These are phyloP conservation scores for Sphecodes monilicornis DNA, from an alignment of 2,888 invertebrate genomes.

Conservation along the genomic window DNA sequence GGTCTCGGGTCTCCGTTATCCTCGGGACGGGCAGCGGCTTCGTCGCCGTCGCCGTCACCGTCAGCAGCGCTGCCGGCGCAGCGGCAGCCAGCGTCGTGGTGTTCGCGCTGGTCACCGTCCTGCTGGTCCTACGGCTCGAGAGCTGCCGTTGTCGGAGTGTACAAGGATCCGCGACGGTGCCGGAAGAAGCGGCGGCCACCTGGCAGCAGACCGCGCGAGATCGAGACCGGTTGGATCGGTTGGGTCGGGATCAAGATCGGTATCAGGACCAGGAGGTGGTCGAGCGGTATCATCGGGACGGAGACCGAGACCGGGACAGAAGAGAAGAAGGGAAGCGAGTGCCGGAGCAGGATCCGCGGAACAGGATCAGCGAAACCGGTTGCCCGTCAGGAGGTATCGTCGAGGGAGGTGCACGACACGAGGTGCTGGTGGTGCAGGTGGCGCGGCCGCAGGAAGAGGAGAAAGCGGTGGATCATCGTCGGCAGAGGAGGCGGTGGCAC, in stretches of 20 bases:
- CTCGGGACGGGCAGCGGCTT: constrained; percentile 58
- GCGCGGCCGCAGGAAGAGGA: constrained; percentile 67
- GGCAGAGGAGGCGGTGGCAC: constrained; percentile 38
- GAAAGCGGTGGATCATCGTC: constrained; percentile 62
- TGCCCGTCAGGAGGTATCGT: neutral
- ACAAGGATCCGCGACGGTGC: constrained; percentile 44
- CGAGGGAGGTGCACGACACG: constrained; percentile 20
- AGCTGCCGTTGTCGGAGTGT: constrained; percentile 60
- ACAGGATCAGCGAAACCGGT: constrained; percentile 9
- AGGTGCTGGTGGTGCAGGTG: constrained; percentile 65
- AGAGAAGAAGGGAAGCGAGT: constrained; percentile 6
- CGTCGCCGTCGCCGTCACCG: constrained; percentile 43
- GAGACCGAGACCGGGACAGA: constrained; percentile 4
- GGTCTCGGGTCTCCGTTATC: constrained; percentile 57
- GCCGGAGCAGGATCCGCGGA: neutral
- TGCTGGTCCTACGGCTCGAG: constrained; percentile 56
- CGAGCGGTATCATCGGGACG: constrained; percentile 4
- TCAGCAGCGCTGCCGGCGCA: constrained; percentile 47
- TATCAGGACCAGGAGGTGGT: neutral
- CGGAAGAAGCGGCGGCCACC: constrained; percentile 56
- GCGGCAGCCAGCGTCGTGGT: constrained; percentile 37
- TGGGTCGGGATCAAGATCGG: constrained; percentile 8
- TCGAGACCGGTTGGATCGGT: neutral
- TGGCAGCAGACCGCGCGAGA: constrained; percentile 31
- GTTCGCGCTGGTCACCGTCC: constrained; percentile 52